Evolutionary conservation across 2,113 vertebrate species (phyloP).

Genomic region (Nothobranchius furzeri): DNA sequence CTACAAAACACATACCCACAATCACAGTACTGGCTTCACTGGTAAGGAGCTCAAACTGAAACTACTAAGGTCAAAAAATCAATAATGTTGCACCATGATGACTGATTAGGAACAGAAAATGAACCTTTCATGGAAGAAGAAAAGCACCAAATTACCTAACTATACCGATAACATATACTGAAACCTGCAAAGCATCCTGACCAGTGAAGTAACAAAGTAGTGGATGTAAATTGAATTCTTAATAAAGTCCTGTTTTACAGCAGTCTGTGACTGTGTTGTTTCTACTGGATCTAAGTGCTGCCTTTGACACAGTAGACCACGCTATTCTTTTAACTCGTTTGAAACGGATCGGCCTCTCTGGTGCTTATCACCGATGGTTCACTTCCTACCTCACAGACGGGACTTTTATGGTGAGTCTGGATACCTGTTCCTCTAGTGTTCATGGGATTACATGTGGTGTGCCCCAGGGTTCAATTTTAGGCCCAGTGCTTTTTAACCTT

Average conservation of each 20-base stretch:
- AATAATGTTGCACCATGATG: background rate
- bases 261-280: background rate
- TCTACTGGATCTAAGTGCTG: too few relatives aligned
- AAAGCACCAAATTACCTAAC: slow-evolving; percentile 9
- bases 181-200: slow-evolving; percentile 15
- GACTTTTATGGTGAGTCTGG: too few relatives aligned
- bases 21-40: slow-evolving; percentile 15
- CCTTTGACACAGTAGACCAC: too few relatives aligned
- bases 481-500: too few relatives aligned
- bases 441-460: too few relatives aligned
- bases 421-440: too few relatives aligned
- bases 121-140: background rate
- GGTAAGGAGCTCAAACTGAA: slow-evolving; percentile 9
- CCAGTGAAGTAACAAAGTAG: slow-evolving; percentile 7
- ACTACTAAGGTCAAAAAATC: background rate
- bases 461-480: too few relatives aligned
- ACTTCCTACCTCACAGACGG: too few relatives aligned
- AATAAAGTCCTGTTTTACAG: slow-evolving; percentile 20
- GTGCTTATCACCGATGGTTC: too few relatives aligned
- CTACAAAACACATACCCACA: slow-evolving; percentile 48
- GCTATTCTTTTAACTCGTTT: too few relatives aligned
- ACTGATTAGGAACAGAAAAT: slow-evolving; percentile 24
- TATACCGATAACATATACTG: slow-evolving; percentile 1
- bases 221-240: slow-evolving; percentile 27
- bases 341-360: too few relatives aligned